Percentiles rank a stretch among this genome's conserved stretches.
phyloP scores from a whole-genome alignment of 2,888 invertebrate genomes.

The Orthosia gothica region DNA sequence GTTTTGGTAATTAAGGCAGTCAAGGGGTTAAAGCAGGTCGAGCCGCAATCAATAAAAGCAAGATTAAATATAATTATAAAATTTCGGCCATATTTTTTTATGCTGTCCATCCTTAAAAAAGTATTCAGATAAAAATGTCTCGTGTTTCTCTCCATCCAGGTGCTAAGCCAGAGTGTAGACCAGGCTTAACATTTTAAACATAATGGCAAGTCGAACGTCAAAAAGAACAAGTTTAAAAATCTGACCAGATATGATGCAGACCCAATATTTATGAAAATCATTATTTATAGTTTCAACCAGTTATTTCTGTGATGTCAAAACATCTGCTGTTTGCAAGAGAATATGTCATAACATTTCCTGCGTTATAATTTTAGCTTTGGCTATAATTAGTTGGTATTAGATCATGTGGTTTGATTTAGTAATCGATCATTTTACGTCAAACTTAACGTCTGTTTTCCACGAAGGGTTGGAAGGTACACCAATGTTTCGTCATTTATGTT shows the following conservation, averaged over 20 bases:
- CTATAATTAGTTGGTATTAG: conserved; percentile 19
- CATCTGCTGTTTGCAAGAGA: conserved; percentile 3
- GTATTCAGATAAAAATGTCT: too few species aligned
- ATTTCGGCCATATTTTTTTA: too few species aligned
- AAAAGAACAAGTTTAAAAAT: conserved; percentile 4
- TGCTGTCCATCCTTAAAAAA: too few species aligned
- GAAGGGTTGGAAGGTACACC: too few species aligned
- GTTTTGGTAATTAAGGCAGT: too few species aligned
- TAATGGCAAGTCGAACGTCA: too few species aligned
- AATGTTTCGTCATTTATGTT: too few species aligned
- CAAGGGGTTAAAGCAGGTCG: too few species aligned
- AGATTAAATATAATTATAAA: too few species aligned
- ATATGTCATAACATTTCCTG: conserved; percentile 42
- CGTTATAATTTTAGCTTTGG: conserved; percentile 2
- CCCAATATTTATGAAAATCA: conserved; percentile 26
- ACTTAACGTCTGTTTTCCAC: neutral
- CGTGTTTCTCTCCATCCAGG: too few species aligned
- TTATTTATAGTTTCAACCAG: conserved; percentile 18
- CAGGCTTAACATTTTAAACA: too few species aligned
- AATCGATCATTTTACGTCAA: conserved; percentile 13
- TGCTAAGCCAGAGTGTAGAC: neutral
- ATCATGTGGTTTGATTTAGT: conserved; percentile 20
- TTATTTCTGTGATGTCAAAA: conserved; percentile 36
- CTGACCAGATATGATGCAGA: conserved; percentile 36
- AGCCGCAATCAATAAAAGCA: too few species aligned